These are phyloP conservation scores for Leptatherina wallacei DNA, from an alignment of 2,797 vertebrate species.

Conservation along the genomic window DNA sequence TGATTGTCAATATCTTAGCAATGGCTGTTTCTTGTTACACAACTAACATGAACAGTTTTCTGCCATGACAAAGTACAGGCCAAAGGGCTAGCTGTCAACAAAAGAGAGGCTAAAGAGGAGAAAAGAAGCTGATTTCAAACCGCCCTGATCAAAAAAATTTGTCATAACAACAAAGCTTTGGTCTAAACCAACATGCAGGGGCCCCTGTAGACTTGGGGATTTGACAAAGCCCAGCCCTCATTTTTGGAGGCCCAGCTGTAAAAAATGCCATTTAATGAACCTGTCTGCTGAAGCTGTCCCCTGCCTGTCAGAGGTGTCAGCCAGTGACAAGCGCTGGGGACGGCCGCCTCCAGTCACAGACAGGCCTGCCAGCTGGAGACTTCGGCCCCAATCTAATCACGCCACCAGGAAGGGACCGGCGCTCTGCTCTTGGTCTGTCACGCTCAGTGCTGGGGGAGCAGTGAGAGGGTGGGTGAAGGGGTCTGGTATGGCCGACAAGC, in stretches of 20 bases:
- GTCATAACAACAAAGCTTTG: slow-evolving; percentile 93
- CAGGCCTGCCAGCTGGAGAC: slow-evolving; percentile 99
- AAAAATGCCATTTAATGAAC: slow-evolving; percentile 99
- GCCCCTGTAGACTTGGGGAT: slow-evolving; percentile 85
- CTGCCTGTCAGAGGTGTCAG: slow-evolving; percentile 99
- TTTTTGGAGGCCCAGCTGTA: slow-evolving; percentile 96
- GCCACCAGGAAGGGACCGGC: slow-evolving; percentile 94
- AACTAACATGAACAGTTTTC: slow-evolving; percentile 80
- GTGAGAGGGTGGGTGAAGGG: slow-evolving; percentile 69
- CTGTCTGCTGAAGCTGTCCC: slow-evolving; percentile 99
- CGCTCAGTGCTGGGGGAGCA: slow-evolving; percentile 76
- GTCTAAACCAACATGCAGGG: slow-evolving; percentile 89
- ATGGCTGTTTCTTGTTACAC: slow-evolving; percentile 29
- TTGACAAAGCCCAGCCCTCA: slow-evolving; percentile 88
- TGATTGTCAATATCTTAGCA: slow-evolving; percentile 26
- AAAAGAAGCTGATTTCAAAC: slow-evolving; percentile 89
- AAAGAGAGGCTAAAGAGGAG: slow-evolving; percentile 83
- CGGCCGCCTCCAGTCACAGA: slow-evolving; percentile 97
- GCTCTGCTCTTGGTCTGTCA: slow-evolving; percentile 85
- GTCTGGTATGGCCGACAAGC: slow-evolving; percentile 77
- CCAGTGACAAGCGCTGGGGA: slow-evolving; percentile 98
- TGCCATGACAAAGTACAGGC: slow-evolving; percentile 86
- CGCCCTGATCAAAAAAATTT: slow-evolving; percentile 89
- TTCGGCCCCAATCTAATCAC: slow-evolving; percentile 99
- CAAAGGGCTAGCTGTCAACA: slow-evolving; percentile 87